phyloP scores from a whole-genome alignment of 2,888 invertebrate genomes.

The Blomia tropicalis region DNA sequence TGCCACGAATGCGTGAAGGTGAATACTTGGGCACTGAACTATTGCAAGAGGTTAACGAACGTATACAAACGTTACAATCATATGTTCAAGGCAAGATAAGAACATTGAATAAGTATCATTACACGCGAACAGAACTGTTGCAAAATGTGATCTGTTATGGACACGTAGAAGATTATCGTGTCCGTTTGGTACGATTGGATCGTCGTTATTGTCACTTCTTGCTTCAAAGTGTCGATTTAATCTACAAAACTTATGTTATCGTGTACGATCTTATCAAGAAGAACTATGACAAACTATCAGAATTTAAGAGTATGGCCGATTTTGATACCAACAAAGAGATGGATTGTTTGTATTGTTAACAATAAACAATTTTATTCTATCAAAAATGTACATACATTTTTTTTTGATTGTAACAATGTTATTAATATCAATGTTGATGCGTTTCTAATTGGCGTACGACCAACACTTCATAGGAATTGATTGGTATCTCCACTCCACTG shows the following conservation, averaged over 20 bases:
- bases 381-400: too few relatives aligned
- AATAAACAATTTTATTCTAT: too few relatives aligned
- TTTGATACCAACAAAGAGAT: background rate
- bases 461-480: conserved; percentile 2
- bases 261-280: conserved; percentile 5
- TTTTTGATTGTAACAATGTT: background rate
- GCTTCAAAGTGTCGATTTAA: background rate
- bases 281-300: conserved; percentile 4
- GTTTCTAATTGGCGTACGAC: conserved; percentile 10
- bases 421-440: background rate
- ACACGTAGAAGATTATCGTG: background rate
- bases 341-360: background rate
- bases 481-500: background rate
- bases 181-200: background rate
- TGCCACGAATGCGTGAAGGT: conserved; percentile 1
- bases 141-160: background rate
- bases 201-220: background rate
- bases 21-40: conserved; percentile 10
- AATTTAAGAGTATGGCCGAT: background rate
- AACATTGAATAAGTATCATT: background rate
- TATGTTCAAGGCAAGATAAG: background rate
- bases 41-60: background rate
- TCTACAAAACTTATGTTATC: background rate
- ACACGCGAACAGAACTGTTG: background rate
- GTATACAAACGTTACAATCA: background rate